Evolutionary conservation across 2,797 vertebrate species (phyloP), one percentile per base, ranked within the genome.

Genomic region (Pangasius mekongensis): DNA sequence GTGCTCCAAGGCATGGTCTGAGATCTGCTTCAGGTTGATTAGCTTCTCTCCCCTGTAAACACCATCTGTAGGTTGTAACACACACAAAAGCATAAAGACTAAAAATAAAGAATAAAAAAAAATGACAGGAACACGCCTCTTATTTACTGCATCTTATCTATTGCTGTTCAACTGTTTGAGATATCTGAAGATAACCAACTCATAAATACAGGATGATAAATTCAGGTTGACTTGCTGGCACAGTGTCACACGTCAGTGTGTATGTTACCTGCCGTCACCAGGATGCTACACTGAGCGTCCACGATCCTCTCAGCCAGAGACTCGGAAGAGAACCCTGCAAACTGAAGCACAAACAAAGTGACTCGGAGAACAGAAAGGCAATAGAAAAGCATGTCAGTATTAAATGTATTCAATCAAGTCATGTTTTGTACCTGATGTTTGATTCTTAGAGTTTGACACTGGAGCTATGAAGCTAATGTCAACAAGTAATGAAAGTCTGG

Each of bases 281-380:
- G 91, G 82, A 96, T 58, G 54, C 90, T 91, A 92, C 96, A 95
- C 88, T 95, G 94, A 67, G 96, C 93, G 3, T 97, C 96, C 64
- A 95, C 87, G 18, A 97, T 95, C 92, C 96, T 93, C 67, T 96
- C 96, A 89, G 94, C 95, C 92, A 97, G 92, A 74, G 95, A 96
- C 66, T 96, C 96, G 0, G 95, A 93, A 73, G 96, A 97, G 90
- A 97, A 97, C n/a, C 96, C 96, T 92, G 96, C 96, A 95, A 97
- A 97, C 96, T 97, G 91, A 88, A 87, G 24, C 36, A 62, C 2
- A 1, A 4, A 27, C 10, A 62, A 14, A 13, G 4, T 81, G 22
- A 62, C 58, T 6, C 33, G 16, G 33, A 14, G 90, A n/a, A 86
- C 74, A 89, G n/a, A 88, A 47, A 73, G 24, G 5, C 77, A 43